phyloP scores from a whole-genome alignment of 2,113 vertebrate species.

The Numida meleagris region DNA sequence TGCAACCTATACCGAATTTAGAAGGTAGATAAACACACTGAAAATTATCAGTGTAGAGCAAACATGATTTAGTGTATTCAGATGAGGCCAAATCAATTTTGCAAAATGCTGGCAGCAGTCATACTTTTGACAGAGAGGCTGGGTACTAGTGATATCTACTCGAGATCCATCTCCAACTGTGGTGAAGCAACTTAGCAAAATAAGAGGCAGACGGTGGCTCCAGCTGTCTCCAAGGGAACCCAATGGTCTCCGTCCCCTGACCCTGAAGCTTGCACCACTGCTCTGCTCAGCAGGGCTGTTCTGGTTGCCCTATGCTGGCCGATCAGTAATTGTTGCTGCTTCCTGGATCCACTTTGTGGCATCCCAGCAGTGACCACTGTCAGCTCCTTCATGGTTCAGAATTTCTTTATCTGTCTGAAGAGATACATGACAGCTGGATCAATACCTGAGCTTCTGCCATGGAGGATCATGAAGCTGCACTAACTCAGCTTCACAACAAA shows the following conservation, averaged over 20 bases:
- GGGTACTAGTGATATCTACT: background rate
- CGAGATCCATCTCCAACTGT: background rate
- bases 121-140: background rate
- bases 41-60: background rate
- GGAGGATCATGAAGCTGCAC: background rate
- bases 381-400: background rate
- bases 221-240: background rate
- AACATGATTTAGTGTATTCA: background rate
- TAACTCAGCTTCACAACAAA: background rate
- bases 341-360: background rate
- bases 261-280: background rate
- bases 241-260: background rate
- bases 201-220: background rate
- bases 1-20: background rate
- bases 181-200: background rate
- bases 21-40: background rate
- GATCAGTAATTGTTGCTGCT: background rate
- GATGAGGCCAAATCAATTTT: background rate
- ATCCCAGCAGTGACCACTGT: background rate
- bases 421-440: background rate
- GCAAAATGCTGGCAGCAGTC: background rate
- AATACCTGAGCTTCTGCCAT: background rate
- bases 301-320: background rate
- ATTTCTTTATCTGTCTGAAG: background rate
- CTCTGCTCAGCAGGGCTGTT: background rate